These are phyloP conservation scores for Protosalanx chinensis DNA, from an alignment of 2,797 vertebrate species.

Conservation along the genomic window DNA sequence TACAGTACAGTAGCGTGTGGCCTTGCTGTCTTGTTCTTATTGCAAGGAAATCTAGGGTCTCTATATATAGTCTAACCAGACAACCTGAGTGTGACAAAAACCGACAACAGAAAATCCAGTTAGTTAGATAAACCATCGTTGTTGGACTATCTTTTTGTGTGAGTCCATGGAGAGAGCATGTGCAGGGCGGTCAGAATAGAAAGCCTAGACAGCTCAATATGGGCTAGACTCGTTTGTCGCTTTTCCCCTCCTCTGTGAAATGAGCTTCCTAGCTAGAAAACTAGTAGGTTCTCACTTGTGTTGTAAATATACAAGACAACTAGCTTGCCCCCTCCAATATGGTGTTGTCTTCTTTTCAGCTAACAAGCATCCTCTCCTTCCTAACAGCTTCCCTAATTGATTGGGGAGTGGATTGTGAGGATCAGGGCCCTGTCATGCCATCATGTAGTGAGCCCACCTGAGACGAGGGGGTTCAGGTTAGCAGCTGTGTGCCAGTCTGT, in stretches of 20 bases:
- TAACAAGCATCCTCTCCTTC: slow-evolving; percentile 26
- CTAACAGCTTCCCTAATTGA: slow-evolving; percentile 31
- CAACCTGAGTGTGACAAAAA: too few relatives aligned
- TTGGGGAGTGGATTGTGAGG: slow-evolving; percentile 9
- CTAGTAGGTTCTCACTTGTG: background rate
- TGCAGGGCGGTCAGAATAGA: too few relatives aligned
- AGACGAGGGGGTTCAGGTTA: slow-evolving; percentile 6
- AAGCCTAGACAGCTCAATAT: background rate
- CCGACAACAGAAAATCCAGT: too few relatives aligned
- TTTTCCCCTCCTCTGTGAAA: background rate
- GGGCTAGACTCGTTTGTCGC: background rate
- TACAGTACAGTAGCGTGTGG: slow-evolving; percentile 21
- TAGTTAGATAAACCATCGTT: too few relatives aligned
- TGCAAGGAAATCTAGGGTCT: background rate
- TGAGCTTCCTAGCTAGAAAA: background rate
- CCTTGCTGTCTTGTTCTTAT: slow-evolving; percentile 42
- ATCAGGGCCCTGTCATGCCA: background rate
- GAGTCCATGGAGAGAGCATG: too few relatives aligned
- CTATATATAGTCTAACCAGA: background rate
- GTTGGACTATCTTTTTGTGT: too few relatives aligned
- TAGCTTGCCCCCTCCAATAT: background rate
- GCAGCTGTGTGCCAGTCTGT: background rate
- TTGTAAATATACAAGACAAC: slow-evolving; percentile 17
- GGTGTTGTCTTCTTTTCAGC: background rate
- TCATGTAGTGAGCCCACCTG: slow-evolving; percentile 14